Evolutionary conservation across 2,113 vertebrate species (phyloP), one percentile per base, ranked within the genome.

Genomic region (Guaruba guarouba): DNA sequence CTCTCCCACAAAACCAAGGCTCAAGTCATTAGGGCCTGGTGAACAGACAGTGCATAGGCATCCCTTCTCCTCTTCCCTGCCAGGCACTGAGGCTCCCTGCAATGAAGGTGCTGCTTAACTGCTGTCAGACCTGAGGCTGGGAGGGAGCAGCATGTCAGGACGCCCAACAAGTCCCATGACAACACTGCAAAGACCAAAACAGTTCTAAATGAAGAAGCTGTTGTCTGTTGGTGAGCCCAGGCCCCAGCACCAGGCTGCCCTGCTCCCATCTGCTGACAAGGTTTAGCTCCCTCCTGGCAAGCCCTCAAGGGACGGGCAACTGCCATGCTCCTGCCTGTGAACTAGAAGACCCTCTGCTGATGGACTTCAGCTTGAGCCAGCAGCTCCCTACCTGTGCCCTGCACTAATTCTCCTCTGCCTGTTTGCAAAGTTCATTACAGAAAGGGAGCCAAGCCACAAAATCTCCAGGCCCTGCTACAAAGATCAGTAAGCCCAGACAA

Each of bases 201-300:
- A 35, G 62, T n/a, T 86, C 63, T 43, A 63, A 74, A 44, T 6
- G 9, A 23, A 63, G 68, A 25, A 73, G 73, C 33, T 77, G 66
- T 19, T 28, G 33, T 35, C 57, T 59, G 64, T 29, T 59, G 24
- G 70, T 54, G 51, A 48, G 52, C 41, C 46, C 28, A 15, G 31
- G 14, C 29, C 20, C 18, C 41, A 13, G 69, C 2, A 4, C 9
- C 78, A 77, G 62, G 31, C 49, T 29, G 28, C 37, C 11, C 51
- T 1, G 3, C 10, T 41, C 73, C 35, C 1, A 1, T 24, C 24
- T 11, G 29, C 39, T 1, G 7, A 22, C 0, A 17, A 52, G 33
- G 71, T 31, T 35, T 31, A 48, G 52, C 24, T 71, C 57, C 66
- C 51, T 59, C 20, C 17, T 1, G 1, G 67, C 17, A 43, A 48